Conservation (phyloP, 2,888 invertebrate species). For the Gastrophysa polygoni region DNA sequence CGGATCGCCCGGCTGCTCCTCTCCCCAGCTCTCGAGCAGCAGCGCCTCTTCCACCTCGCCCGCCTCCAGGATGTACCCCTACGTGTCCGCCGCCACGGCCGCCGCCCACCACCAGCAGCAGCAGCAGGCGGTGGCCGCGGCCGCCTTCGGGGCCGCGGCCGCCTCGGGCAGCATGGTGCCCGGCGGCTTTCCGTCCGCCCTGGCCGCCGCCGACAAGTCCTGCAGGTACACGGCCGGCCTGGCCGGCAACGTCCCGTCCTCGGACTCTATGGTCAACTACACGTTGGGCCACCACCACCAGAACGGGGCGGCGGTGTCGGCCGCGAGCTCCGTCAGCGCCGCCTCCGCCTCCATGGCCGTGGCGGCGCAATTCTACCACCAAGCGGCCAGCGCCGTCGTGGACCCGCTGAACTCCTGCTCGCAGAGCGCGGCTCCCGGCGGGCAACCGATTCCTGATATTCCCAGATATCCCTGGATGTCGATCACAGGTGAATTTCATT, state of each 20-base stretch:
- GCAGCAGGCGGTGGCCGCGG: slow-evolving; percentile 69
- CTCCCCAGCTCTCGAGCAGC: slow-evolving; percentile 68
- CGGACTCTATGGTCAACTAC: slow-evolving; percentile 82
- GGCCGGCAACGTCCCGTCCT: slow-evolving; percentile 66
- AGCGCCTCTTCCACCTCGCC: slow-evolving; percentile 66
- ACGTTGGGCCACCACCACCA: slow-evolving; percentile 78
- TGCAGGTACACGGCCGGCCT: slow-evolving; percentile 77
- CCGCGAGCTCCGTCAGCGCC: slow-evolving; percentile 72
- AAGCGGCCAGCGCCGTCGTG: slow-evolving; percentile 78
- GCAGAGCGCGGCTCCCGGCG: slow-evolving; percentile 70
- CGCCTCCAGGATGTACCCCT: slow-evolving; percentile 88
- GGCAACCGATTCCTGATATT: slow-evolving; percentile 89
- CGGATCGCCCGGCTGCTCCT: slow-evolving; percentile 70
- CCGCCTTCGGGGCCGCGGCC: slow-evolving; percentile 70
- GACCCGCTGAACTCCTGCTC: slow-evolving; percentile 83
- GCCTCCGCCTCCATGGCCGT: slow-evolving; percentile 70
- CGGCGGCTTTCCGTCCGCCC: slow-evolving; percentile 63
- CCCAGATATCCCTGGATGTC: slow-evolving; percentile 97
- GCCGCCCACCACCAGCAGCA: slow-evolving; percentile 74
- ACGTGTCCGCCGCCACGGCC: slow-evolving; percentile 75
- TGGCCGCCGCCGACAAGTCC: slow-evolving; percentile 73
- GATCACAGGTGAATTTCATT: slow-evolving; percentile 79
- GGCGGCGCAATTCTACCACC: slow-evolving; percentile 88
- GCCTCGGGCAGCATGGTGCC: slow-evolving; percentile 70
- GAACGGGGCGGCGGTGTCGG: slow-evolving; percentile 62